These are phyloP conservation scores for Caenorhabditis inopinata DNA, from an alignment of 1,140 invertebrate genomes.

Conservation along the genomic window DNA sequence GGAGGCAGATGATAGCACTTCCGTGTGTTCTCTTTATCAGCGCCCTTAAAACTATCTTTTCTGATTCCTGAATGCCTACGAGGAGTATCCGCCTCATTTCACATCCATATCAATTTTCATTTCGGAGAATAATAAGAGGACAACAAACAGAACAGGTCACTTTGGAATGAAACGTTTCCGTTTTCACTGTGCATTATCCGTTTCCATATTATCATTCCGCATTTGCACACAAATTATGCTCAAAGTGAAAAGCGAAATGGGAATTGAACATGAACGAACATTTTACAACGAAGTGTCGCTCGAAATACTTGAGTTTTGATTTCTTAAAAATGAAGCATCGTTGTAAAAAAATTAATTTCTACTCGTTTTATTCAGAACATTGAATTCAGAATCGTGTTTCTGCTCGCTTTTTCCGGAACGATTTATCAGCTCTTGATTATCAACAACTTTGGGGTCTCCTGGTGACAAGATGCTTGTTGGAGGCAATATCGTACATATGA, in stretches of 20 bases:
- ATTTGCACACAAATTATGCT: background rate
- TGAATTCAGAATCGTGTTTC: conserved; percentile 7
- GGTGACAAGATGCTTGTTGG: background rate
- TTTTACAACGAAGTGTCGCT: no score
- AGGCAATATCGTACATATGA: background rate
- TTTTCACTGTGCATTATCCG: background rate
- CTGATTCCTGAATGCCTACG: no score
- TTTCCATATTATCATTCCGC: background rate
- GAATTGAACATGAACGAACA: no score
- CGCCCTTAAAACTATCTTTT: no score
- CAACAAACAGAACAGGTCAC: conserved; percentile 29
- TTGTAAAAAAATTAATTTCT: no score
- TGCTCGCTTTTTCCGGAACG: conserved; percentile 1
- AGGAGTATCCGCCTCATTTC: no score
- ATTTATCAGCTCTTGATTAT: conserved; percentile 1
- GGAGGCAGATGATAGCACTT: no score
- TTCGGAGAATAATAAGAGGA: background rate
- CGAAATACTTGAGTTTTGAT: no score
- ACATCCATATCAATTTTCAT: conserved; percentile 12
- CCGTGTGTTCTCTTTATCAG: no score
- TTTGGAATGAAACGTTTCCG: background rate
- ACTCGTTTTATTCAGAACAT: no score
- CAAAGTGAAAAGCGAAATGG: background rate
- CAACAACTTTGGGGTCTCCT: background rate
- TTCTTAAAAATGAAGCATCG: no score